Evolutionary conservation across 2,113 vertebrate species (phyloP), one percentile per base, ranked within the genome.

Genomic region (Cichladusa arquata): DNA sequence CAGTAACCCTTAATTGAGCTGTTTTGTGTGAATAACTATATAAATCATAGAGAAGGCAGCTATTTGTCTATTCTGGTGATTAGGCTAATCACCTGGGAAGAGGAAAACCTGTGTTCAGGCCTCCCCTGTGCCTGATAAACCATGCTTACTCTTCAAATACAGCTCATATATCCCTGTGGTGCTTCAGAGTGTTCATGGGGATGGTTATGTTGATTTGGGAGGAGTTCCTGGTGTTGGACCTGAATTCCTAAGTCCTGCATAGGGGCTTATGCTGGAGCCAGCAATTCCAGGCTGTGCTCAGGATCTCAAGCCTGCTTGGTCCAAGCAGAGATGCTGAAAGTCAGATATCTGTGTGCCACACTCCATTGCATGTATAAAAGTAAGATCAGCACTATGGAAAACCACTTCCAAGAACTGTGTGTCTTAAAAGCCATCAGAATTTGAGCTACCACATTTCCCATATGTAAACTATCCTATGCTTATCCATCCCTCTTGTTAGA

Each of bases 181-280:
- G 60, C 53, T 84, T 62, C n/a, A 51, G 66, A 44, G 25, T 2
- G 12, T 17, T 28, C 1, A 0, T 14, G 28, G 29, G n/a, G 15
- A 25, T 0, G 0, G 28, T n/a, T 2, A 0, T 1, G 1, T 11
- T 0, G 3, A 34, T 24, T 31, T 4, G 5, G 45, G 62, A 79
- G 64, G 8, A 8, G 1, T 51, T 74, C 26, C 50, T 3, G 1
- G 25, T 56, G 28, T 56, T 45, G 74, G 85, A n/a, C 31, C 15
- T 67, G 57, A 58, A 81, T 78, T 79, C 16, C 0, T 66, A 73
- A 86, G 19, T 60, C 40, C 73, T 67, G 20, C 13, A 40, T 3
- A 54, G 26, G 11, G 2, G 0, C 20, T 45, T 45, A 23, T 11
- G 13, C 40, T 69, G 31, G 62, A 66, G 54, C 14, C 2, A 0